These are phyloP conservation scores for Tonatia bakeri DNA, from an alignment of 2,113 vertebrate species.

Conservation along the genomic window DNA sequence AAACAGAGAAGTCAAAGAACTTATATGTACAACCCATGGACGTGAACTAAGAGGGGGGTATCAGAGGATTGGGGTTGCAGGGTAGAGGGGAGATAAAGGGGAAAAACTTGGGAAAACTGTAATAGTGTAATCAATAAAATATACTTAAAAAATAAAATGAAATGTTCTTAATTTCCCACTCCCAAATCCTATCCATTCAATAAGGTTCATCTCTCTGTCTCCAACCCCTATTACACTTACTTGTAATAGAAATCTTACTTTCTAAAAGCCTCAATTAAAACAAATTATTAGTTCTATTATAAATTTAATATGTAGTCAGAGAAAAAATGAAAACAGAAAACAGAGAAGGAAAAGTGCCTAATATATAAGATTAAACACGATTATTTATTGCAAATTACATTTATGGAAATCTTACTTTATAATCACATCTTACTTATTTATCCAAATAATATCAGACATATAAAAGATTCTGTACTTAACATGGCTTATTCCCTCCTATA, in stretches of 20 bases:
- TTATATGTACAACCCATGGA: too few relatives aligned
- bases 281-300: not conserved
- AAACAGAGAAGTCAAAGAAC: too few relatives aligned
- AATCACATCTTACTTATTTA: not conserved
- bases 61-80: too few relatives aligned
- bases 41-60: too few relatives aligned
- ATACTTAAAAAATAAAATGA: too few relatives aligned
- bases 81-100: too few relatives aligned
- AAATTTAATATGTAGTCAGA: not conserved
- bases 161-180: not conserved
- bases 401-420: not conserved
- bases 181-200: not conserved
- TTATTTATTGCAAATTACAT: not conserved
- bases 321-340: conserved; percentile 1
- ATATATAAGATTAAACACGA: not conserved
- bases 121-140: too few relatives aligned
- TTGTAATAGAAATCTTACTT: not conserved
- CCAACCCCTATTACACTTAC: not conserved
- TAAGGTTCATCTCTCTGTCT: not conserved
- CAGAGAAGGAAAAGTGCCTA: not conserved
- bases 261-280: not conserved
- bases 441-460: not conserved
- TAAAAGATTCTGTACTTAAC: not conserved
- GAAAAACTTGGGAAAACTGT: too few relatives aligned
- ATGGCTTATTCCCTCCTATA: not conserved